phyloP scores from a whole-genome alignment of 2,888 invertebrate species.

The Caenorhabditis sp. region DNA sequence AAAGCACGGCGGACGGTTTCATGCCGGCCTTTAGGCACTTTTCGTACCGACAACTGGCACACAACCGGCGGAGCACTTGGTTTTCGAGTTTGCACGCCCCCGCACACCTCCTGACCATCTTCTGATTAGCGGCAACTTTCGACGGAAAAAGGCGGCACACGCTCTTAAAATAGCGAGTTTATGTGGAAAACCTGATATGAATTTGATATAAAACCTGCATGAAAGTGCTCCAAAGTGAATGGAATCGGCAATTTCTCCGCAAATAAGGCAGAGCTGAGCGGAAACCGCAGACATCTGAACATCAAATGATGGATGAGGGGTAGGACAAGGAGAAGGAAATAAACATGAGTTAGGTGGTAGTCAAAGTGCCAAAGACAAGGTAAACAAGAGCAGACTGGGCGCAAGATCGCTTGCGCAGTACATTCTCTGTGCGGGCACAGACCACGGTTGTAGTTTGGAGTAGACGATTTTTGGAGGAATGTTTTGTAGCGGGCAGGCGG shows the following conservation, averaged over 20 bases:
- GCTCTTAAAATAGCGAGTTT: slow-evolving; percentile 20
- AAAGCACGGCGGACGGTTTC: slow-evolving; percentile 9
- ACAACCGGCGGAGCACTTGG: slow-evolving; percentile 17
- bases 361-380: neutral
- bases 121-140: slow-evolving; percentile 18
- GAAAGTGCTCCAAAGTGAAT: slow-evolving; percentile 40
- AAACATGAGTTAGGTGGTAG: neutral
- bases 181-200: neutral
- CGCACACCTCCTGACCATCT: slow-evolving; percentile 7
- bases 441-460: neutral
- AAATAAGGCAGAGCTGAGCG: slow-evolving; percentile 18
- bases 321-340: neutral
- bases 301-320: neutral
- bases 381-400: slow-evolving; percentile 4
- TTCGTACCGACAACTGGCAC: slow-evolving; percentile 38
- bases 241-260: slow-evolving; percentile 28
- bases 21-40: slow-evolving; percentile 43
- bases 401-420: neutral
- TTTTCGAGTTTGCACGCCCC: slow-evolving; percentile 16
- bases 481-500: too few species aligned
- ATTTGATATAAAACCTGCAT: slow-evolving; percentile 16
- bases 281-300: neutral
- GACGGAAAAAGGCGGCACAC: slow-evolving; percentile 49
- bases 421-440: neutral
- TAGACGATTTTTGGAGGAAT: too few species aligned